These are phyloP conservation scores for Cybosia mesomella DNA, from an alignment of 2,888 invertebrate species.

Conservation along the genomic window DNA sequence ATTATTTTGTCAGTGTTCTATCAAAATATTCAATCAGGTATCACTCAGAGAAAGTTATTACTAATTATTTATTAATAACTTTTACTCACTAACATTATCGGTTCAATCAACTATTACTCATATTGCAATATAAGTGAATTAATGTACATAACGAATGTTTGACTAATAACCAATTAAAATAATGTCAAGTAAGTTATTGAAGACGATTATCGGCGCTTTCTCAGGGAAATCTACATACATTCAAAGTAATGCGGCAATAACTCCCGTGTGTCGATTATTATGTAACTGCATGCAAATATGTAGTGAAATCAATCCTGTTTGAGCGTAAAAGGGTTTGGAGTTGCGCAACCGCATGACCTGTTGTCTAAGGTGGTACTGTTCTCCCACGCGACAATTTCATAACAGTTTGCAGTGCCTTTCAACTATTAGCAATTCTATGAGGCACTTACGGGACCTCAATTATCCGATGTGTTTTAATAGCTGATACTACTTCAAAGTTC, in stretches of 20 bases:
- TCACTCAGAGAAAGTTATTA: background rate
- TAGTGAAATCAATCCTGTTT: conserved; percentile 33
- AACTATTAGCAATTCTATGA: conserved; percentile 71
- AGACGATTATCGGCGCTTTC: conserved; percentile 39
- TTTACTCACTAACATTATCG: background rate
- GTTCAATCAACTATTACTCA: background rate
- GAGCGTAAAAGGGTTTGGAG: conserved; percentile 46
- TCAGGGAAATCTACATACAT: conserved; percentile 30
- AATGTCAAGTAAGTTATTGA: conserved; percentile 40
- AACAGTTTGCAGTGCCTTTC: conserved; percentile 60
- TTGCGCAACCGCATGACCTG: conserved; percentile 54
- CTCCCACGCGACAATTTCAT: conserved; percentile 65
- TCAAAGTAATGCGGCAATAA: conserved; percentile 17
- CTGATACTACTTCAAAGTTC: no score
- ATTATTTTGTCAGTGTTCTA: background rate
- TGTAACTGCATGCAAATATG: conserved; percentile 15
- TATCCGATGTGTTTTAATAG: conserved; percentile 45
- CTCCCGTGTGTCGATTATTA: conserved; percentile 15
- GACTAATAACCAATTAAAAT: conserved; percentile 39
- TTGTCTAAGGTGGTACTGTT: conserved; percentile 21
- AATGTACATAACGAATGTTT: conserved; percentile 32
- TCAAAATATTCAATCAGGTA: background rate
- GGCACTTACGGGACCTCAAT: conserved; percentile 56
- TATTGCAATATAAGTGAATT: conserved; percentile 6
- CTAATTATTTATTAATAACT: background rate